Evolutionary conservation across 2,113 vertebrate species (phyloP).

Genomic region (Caranx melampygus): DNA sequence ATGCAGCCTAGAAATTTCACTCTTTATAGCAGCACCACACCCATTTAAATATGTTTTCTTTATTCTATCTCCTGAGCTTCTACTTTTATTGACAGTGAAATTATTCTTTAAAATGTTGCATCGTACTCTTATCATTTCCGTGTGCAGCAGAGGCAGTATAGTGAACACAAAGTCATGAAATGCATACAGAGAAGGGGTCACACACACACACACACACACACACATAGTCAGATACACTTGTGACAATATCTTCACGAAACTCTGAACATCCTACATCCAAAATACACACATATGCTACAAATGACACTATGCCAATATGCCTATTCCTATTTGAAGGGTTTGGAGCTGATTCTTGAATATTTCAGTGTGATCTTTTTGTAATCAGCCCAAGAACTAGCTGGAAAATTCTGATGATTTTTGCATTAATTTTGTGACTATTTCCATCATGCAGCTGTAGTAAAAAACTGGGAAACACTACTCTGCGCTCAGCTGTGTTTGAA

Average conservation of each 20-base stretch:
- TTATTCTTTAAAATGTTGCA: background rate
- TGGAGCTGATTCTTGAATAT: background rate
- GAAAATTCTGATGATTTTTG: background rate
- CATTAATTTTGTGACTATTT: background rate
- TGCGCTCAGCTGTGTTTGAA: background rate
- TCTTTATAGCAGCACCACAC: background rate
- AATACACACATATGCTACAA: too few species aligned
- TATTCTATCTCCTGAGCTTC: background rate
- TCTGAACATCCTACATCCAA: too few species aligned
- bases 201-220: too few species aligned
- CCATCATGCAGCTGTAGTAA: background rate
- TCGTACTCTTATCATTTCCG: background rate
- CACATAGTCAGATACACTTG: too few species aligned
- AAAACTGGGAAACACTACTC: background rate
- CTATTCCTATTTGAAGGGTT: too few species aligned
- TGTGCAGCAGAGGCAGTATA: background rate
- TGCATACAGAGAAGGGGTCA: too few species aligned
- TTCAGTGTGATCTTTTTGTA: too few species aligned
- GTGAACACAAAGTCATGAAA: constrained; percentile 3
- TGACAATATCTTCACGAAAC: too few species aligned
- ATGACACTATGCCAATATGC: background rate
- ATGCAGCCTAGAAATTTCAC: background rate
- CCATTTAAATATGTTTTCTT: background rate
- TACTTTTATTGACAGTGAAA: background rate
- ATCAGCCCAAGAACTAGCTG: background rate